Conservation (phyloP, 2,888 invertebrate species). For the Agrotis puta region DNA sequence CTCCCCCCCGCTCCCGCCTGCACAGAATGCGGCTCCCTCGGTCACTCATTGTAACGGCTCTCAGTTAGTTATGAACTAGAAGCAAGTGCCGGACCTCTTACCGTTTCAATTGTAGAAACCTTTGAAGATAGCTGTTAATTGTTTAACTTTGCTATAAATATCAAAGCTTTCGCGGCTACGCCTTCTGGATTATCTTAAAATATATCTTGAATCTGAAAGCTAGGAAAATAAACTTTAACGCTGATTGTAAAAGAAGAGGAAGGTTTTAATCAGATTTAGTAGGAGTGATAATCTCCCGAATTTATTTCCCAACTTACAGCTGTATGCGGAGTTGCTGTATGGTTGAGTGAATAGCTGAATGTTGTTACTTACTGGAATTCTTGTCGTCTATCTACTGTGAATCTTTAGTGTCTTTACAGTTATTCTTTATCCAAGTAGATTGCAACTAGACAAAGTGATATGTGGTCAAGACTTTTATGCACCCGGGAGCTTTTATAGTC, state of each 20-base stretch:
- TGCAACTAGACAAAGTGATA: slow-evolving; percentile 32
- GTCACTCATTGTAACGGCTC: slow-evolving; percentile 82
- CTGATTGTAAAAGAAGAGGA: slow-evolving; percentile 59
- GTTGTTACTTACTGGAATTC: slow-evolving; percentile 50
- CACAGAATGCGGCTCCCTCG: slow-evolving; percentile 73
- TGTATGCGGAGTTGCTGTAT: slow-evolving; percentile 49
- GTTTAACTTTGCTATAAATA: slow-evolving; percentile 65
- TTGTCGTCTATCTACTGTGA: slow-evolving; percentile 49
- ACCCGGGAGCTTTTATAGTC: slow-evolving; percentile 7
- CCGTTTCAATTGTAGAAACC: slow-evolving; percentile 76
- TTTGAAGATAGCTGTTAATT: slow-evolving; percentile 75
- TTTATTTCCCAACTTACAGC: slow-evolving; percentile 62
- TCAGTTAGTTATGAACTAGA: slow-evolving; percentile 80
- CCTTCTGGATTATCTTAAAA: slow-evolving; percentile 57
- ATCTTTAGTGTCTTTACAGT: slow-evolving; percentile 49
- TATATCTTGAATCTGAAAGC: slow-evolving; percentile 51
- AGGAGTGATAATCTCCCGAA: slow-evolving; percentile 59
- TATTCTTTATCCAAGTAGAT: slow-evolving; percentile 46
- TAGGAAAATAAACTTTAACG: slow-evolving; percentile 58
- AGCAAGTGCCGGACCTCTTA: slow-evolving; percentile 68
- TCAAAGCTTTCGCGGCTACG: slow-evolving; percentile 47
- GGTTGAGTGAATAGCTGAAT: slow-evolving; percentile 47
- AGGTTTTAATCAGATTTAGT: slow-evolving; percentile 62
- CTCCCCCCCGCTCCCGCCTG: slow-evolving; percentile 57
- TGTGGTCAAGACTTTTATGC: slow-evolving; percentile 14